Conservation (phyloP, 2,888 invertebrate genomes). For the Lithophane semibrunnea region DNA sequence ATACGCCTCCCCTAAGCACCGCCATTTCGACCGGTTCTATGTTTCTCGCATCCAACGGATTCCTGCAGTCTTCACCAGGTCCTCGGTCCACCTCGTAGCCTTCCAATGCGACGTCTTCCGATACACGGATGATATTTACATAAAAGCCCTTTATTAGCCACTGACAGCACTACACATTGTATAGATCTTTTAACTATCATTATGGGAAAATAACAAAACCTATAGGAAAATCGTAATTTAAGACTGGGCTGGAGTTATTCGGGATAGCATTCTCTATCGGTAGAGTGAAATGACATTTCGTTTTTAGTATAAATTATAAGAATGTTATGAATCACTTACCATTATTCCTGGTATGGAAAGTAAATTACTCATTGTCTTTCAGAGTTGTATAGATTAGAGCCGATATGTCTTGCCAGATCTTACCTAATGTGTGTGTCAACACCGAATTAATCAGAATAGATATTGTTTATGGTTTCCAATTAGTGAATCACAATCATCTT, state of each 20-base stretch:
- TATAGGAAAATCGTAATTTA: too few relatives aligned
- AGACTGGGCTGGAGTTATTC: background rate
- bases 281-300: background rate
- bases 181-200: too few relatives aligned
- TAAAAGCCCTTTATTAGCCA: background rate
- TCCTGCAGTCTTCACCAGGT: too few relatives aligned
- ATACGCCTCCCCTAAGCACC: too few relatives aligned
- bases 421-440: conserved; percentile 39
- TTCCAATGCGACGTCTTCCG: too few relatives aligned
- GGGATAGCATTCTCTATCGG: background rate
- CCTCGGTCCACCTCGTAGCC: too few relatives aligned
- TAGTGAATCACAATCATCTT: conserved; percentile 18
- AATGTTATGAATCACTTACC: background rate
- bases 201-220: too few relatives aligned
- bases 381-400: conserved; percentile 13
- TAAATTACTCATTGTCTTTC: conserved; percentile 29
- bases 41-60: too few relatives aligned
- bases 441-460: conserved; percentile 28
- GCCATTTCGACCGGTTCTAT: too few relatives aligned
- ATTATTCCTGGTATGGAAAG: background rate
- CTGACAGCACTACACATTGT: background rate
- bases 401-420: conserved; percentile 29
- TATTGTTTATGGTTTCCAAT: conserved; percentile 34
- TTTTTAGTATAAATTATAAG: background rate
- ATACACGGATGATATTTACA: background rate